phyloP scores from a whole-genome alignment of 2,888 invertebrate genomes.

The Oscheius sp. region DNA sequence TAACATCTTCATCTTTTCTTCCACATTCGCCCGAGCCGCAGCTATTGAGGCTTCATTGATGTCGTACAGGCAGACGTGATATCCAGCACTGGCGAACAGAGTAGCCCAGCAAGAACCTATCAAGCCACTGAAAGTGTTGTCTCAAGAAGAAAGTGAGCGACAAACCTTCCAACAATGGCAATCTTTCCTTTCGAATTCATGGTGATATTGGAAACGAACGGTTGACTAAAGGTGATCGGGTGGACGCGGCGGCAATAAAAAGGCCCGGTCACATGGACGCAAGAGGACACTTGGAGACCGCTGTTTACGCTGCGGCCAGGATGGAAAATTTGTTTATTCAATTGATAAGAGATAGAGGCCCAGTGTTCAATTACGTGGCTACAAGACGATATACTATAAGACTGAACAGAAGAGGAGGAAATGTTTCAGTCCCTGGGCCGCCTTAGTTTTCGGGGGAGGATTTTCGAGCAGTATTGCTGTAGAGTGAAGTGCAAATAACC shows the following conservation, averaged over 20 bases:
- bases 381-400: too few species aligned
- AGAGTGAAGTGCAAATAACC: too few species aligned
- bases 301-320: slow-evolving; percentile 12
- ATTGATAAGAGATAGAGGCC: too few species aligned
- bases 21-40: slow-evolving; percentile 39
- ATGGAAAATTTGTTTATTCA: too few species aligned
- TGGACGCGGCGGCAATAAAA: slow-evolving; percentile 6
- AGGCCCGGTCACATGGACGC: slow-evolving; percentile 12
- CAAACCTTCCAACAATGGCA: slow-evolving; percentile 59
- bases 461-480: too few species aligned
- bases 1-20: slow-evolving; percentile 46
- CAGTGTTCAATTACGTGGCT: too few species aligned
- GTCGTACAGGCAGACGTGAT: slow-evolving; percentile 88
- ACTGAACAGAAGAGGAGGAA: too few species aligned
- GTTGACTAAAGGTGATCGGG: not conserved
- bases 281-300: not conserved
- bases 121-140: slow-evolving; percentile 81
- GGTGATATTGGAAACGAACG: slow-evolving; percentile 1
- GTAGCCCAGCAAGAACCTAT: slow-evolving; percentile 97
- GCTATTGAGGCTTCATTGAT: slow-evolving; percentile 53
- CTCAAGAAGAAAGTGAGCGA: not conserved
- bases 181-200: slow-evolving; percentile 43
- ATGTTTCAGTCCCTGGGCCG: too few species aligned
- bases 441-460: too few species aligned
- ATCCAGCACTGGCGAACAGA: slow-evolving; percentile 92